Evolutionary conservation across 2,797 vertebrate genomes (phyloP).

Genomic region (Acanthurus tractus): DNA sequence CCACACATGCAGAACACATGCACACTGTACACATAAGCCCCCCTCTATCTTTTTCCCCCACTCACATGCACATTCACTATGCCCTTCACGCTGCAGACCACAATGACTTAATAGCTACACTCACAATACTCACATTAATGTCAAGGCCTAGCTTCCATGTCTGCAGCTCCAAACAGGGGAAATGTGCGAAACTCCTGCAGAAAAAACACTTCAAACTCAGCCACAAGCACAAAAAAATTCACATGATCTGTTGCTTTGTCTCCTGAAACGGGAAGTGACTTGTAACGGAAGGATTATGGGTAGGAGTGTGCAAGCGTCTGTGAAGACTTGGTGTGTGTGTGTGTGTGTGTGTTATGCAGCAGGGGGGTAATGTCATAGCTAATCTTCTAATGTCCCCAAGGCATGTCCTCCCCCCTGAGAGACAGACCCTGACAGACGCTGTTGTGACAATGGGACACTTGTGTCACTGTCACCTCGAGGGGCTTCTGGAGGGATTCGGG

Average conservation of each 20-base stretch:
- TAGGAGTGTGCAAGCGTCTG: conserved; percentile 54
- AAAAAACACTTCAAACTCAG: conserved; percentile 13
- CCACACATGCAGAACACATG: conserved; percentile 32
- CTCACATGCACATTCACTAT: conserved; percentile 26
- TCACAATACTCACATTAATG: conserved; percentile 47
- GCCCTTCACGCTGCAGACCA: conserved; percentile 10
- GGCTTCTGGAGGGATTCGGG: conserved; percentile 44
- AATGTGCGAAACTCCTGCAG: conserved; percentile 19
- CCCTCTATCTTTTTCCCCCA: not conserved
- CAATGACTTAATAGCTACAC: conserved; percentile 41
- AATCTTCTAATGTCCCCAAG: conserved; percentile 72
- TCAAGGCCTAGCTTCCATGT: conserved; percentile 1
- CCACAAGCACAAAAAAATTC: conserved; percentile 44
- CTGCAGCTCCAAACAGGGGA: not conserved
- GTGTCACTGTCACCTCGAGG: conserved; percentile 76
- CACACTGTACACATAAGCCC: conserved; percentile 34
- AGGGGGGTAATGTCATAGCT: conserved; percentile 75
- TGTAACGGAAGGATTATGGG: conserved; percentile 78
- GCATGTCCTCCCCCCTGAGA: conserved; percentile 53
- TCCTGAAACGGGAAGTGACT: conserved; percentile 79
- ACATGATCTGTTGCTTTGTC: conserved; percentile 79
- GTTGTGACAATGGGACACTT: conserved; percentile 81
- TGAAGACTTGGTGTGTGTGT: conserved; percentile 29
- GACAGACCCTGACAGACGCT: conserved; percentile 75
- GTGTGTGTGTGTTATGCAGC: conserved; percentile 21